phyloP scores from a whole-genome alignment of 1,140 invertebrate species.

The Bombus ignitus region DNA sequence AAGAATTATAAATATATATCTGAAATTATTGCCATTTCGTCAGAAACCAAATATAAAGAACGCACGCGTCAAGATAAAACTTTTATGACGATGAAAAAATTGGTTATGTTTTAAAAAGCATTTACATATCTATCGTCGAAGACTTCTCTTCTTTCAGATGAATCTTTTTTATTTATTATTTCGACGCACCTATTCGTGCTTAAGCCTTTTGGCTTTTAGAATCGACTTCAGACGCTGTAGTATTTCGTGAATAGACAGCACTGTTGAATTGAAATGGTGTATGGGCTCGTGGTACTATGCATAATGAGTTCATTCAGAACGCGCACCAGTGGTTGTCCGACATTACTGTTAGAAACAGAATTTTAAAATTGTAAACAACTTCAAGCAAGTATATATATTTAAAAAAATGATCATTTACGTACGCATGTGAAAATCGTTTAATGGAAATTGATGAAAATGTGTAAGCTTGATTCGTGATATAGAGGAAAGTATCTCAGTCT shows the following conservation, averaged over 20 bases:
- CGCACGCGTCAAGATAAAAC: not conserved
- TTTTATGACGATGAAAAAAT: not conserved
- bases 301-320: constrained; percentile 75
- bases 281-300: constrained; percentile 59
- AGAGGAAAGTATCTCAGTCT: not conserved
- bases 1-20: not conserved
- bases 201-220: constrained; percentile 52
- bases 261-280: constrained; percentile 74
- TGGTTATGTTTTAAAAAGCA: not conserved
- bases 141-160: not conserved
- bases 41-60: not conserved
- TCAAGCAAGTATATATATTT: no score
- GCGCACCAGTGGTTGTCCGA: constrained; percentile 62
- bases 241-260: constrained; percentile 71
- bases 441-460: not conserved
- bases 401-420: not conserved
- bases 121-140: not conserved
- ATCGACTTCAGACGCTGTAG: constrained; percentile 35
- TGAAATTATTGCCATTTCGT: not conserved
- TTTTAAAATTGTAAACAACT: not conserved
- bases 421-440: not conserved
- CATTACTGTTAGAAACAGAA: not conserved
- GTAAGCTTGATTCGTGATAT: not conserved
- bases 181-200: constrained; percentile 25
- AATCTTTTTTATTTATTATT: constrained; percentile 47